A percentile compares a stretch with the other conserved stretches of the same genome.
phyloP scores from a whole-genome alignment of 2,888 invertebrate species.

The Leucania comma region DNA sequence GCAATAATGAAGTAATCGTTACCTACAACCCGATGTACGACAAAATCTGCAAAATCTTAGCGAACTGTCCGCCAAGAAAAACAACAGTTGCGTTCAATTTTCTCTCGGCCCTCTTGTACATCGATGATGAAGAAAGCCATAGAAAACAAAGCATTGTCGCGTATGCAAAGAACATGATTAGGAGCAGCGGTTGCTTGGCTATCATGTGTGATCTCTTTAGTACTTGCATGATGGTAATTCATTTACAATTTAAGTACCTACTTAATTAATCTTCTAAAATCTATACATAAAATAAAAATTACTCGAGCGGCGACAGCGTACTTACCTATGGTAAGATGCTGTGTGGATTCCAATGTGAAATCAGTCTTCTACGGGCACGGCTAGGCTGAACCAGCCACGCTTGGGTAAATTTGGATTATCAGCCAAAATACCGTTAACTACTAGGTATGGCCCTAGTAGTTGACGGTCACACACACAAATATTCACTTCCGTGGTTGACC shows the following conservation, averaged over 20 bases:
- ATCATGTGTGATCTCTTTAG: slow-evolving; percentile 79
- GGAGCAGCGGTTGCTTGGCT: slow-evolving; percentile 81
- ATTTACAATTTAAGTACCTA: neutral
- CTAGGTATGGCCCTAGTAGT: neutral
- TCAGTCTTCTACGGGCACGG: neutral
- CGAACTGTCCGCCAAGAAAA: slow-evolving; percentile 70
- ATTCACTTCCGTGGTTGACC: too few relatives aligned
- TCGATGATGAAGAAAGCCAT: slow-evolving; percentile 64
- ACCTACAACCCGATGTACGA: slow-evolving; percentile 77
- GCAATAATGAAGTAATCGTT: slow-evolving; percentile 71
- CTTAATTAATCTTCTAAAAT: neutral
- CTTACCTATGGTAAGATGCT: neutral
- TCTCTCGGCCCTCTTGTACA: slow-evolving; percentile 74
- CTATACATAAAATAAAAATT: neutral
- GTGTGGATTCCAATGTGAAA: neutral
- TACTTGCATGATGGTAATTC: slow-evolving; percentile 79
- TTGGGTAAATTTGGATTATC: neutral
- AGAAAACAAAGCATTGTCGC: slow-evolving; percentile 66
- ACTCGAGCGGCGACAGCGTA: neutral
- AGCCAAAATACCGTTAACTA: too few relatives aligned
- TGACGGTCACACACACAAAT: too few relatives aligned
- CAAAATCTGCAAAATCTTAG: slow-evolving; percentile 72
- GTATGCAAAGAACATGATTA: slow-evolving; percentile 78
- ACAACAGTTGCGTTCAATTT: slow-evolving; percentile 77
- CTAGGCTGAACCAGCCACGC: neutral